A percentile compares a stretch with the other conserved stretches of the same genome.
These are phyloP conservation scores for Tanaodytes sp. DNA, from an alignment of 2,888 invertebrate genomes.

Conservation along the genomic window DNA sequence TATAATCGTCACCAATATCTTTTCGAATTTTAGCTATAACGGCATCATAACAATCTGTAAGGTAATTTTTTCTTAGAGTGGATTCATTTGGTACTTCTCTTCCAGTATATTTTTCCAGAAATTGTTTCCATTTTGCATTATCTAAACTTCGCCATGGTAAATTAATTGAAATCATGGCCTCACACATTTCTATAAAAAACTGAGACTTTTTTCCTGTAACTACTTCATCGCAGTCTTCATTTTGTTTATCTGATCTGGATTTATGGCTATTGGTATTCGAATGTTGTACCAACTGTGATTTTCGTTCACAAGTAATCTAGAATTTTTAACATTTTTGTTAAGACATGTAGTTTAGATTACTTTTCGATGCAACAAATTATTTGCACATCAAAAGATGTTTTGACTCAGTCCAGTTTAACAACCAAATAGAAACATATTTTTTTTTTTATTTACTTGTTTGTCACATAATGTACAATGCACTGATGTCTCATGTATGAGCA, in stretches of 20 bases:
- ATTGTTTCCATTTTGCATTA: conserved; percentile 6
- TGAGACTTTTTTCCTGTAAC: conserved; percentile 4
- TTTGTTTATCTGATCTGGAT: neutral
- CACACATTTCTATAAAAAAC: conserved; percentile 14
- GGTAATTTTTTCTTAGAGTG: conserved; percentile 48
- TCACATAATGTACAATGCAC: too few relatives aligned
- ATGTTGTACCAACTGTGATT: neutral
- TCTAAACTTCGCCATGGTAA: conserved; percentile 12
- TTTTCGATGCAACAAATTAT: too few relatives aligned
- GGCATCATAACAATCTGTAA: conserved; percentile 30
- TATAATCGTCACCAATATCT: conserved; percentile 46
- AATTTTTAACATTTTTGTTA: too few relatives aligned
- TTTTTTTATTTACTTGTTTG: too few relatives aligned
- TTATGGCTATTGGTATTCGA: neutral
- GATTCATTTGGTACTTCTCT: conserved; percentile 40
- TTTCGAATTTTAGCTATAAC: conserved; percentile 30
- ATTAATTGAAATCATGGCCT: conserved; percentile 20
- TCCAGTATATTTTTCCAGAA: conserved; percentile 14
- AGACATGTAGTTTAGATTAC: too few relatives aligned
- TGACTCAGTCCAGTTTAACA: too few relatives aligned
- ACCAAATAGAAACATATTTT: too few relatives aligned
- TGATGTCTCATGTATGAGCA: too few relatives aligned
- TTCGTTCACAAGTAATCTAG: neutral
- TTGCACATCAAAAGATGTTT: too few relatives aligned
- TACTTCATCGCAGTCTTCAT: neutral